phyloP scores from a whole-genome alignment of 92 coral and sea anemone genomes.

The Porites evermanni region DNA sequence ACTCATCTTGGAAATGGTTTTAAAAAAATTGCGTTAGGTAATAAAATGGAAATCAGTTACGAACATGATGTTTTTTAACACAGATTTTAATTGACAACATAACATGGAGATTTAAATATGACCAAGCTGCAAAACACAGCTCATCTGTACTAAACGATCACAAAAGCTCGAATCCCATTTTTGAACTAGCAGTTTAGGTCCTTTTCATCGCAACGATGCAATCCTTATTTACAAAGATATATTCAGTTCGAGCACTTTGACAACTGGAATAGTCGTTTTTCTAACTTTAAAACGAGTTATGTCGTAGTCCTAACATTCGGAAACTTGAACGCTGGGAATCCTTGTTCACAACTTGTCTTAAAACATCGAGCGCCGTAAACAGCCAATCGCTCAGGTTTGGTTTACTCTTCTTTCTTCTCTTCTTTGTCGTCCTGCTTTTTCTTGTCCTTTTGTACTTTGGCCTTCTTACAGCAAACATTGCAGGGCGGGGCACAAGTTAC shows the following conservation, averaged over 20 bases:
- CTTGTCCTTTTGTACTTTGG: conserved; percentile 19
- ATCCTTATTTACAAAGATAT: conserved; percentile 69
- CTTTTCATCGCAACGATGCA: conserved; percentile 39
- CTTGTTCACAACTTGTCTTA: conserved; percentile 22
- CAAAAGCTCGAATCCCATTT: conserved; percentile 38
- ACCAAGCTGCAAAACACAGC: conserved; percentile 27
- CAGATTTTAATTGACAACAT: conserved; percentile 43
- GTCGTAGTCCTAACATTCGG: not conserved
- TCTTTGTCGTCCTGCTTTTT: conserved; percentile 23
- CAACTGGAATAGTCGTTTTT: conserved; percentile 29
- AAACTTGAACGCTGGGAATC: conserved; percentile 5
- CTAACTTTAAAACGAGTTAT: conserved; percentile 33
- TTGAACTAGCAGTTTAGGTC: conserved; percentile 22
- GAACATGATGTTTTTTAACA: not conserved
- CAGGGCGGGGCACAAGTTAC: conserved; percentile 54
- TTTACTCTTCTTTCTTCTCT: conserved; percentile 44
- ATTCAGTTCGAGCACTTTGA: conserved; percentile 42
- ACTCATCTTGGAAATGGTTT: too few species aligned
- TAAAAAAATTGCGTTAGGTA: not conserved
- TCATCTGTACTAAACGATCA: conserved; percentile 25
- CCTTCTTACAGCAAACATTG: conserved; percentile 54
- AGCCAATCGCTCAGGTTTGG: conserved; percentile 15
- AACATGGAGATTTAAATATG: conserved; percentile 4
- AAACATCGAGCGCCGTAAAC: conserved; percentile 2
- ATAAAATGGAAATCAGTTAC: too few species aligned